Evolutionary conservation across 2,888 invertebrate species (phyloP).

Genomic region (Tenodera sinensis): DNA sequence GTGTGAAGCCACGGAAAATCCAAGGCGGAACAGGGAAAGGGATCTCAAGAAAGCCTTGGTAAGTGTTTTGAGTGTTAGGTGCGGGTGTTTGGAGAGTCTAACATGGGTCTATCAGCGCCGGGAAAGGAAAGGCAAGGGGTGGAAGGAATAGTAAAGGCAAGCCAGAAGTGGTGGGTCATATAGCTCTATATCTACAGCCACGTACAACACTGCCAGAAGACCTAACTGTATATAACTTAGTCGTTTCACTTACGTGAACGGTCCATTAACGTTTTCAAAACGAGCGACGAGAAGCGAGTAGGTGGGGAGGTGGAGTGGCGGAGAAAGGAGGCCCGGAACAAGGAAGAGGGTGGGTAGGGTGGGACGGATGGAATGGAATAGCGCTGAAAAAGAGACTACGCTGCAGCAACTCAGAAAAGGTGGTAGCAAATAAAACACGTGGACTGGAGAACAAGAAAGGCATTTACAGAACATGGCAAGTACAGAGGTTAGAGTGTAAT

Average conservation of each 20-base stretch:
- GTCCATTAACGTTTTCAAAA: slow-evolving; percentile 15
- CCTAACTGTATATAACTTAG: neutral
- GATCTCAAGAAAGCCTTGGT: neutral
- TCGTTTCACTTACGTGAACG: slow-evolving; percentile 10
- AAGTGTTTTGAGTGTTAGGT: neutral
- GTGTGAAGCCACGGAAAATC: neutral
- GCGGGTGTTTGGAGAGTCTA: neutral
- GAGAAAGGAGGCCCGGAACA: neutral
- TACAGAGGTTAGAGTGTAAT: neutral
- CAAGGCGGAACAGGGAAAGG: neutral
- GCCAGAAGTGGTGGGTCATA: neutral
- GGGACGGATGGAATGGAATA: neutral
- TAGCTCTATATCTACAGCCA: no score
- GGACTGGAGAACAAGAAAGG: neutral
- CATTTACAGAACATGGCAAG: no score
- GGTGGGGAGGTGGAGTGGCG: neutral
- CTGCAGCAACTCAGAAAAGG: neutral
- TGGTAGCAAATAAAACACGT: neutral
- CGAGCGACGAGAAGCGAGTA: neutral
- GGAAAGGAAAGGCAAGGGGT: no score
- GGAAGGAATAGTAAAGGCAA: neutral
- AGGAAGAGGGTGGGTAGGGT: neutral
- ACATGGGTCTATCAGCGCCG: neutral
- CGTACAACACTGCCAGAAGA: neutral
- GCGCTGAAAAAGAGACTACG: neutral